Percentiles rank a stretch among this genome's conserved stretches.
phyloP scores from a whole-genome alignment of 2,797 vertebrate genomes.

The Chaetodon trifasciatus region DNA sequence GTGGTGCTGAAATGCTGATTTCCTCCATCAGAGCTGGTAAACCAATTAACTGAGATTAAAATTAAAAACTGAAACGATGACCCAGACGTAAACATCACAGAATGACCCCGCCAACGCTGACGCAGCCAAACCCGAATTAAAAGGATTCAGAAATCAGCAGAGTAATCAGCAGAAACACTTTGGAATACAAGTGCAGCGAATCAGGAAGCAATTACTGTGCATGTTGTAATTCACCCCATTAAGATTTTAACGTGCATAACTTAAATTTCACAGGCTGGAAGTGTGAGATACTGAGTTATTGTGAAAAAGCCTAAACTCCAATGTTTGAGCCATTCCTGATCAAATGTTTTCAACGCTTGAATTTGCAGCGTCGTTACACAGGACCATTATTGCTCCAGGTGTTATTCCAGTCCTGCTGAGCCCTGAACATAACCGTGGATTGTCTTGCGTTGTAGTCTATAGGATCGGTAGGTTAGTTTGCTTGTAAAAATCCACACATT shows the following conservation, averaged over 20 bases:
- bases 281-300: background rate
- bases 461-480: background rate
- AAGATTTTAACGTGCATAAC: background rate
- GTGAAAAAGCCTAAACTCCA: background rate
- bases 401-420: too few species aligned
- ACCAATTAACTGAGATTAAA: background rate
- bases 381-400: background rate
- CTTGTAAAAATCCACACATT: background rate
- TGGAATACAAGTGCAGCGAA: conserved; percentile 15
- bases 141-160: background rate
- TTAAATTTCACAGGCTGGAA: background rate
- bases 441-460: too few species aligned
- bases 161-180: background rate
- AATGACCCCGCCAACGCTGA: background rate
- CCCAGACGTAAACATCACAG: background rate
- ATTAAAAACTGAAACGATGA: background rate
- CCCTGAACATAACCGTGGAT: background rate
- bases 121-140: background rate
- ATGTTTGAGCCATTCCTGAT: background rate
- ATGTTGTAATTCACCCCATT: background rate
- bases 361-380: background rate
- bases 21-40: background rate
- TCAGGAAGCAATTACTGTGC: conserved; percentile 16
- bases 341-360: background rate
- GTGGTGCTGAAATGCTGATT: background rate